Conservation (phyloP, 2,113 vertebrate genomes). For the Danio rerio region DNA sequence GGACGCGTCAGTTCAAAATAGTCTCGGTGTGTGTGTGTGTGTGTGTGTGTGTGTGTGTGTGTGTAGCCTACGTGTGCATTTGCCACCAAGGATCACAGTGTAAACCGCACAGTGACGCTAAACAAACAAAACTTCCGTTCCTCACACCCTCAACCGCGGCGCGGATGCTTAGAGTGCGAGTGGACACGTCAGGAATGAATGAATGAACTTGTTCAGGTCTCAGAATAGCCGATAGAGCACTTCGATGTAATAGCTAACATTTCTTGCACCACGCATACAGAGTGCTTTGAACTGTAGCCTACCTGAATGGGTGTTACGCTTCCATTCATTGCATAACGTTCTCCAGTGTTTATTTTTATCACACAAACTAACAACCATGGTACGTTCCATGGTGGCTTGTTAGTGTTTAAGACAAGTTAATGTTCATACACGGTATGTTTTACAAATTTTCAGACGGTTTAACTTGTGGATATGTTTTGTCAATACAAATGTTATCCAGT, state of each 20-base stretch:
- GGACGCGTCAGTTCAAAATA: constrained; percentile 19
- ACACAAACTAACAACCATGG: background rate
- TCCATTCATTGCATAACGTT: background rate
- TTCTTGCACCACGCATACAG: background rate
- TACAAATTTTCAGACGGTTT: background rate
- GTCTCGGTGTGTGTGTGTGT: background rate
- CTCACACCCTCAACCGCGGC: constrained; percentile 9
- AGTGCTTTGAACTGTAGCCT: background rate
- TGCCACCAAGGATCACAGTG: constrained; percentile 10
- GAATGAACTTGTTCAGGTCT: constrained; percentile 4
- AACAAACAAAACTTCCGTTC: constrained; percentile 20
- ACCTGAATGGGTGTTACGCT: background rate
- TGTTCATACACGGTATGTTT: background rate
- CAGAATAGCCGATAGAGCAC: background rate
- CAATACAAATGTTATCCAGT: too few species aligned
- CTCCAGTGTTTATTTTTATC: background rate
- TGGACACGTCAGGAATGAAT: constrained; percentile 5
- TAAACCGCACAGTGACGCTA: constrained; percentile 12
- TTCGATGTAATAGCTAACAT: too few species aligned
- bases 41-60: background rate
- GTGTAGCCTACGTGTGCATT: constrained; percentile 6
- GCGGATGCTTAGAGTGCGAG: background rate
- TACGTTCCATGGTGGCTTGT: background rate
- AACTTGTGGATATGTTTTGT: background rate
- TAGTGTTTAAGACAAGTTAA: background rate